These are phyloP conservation scores for Pica pica DNA, from an alignment of 2,113 vertebrate genomes.

Conservation along the genomic window DNA sequence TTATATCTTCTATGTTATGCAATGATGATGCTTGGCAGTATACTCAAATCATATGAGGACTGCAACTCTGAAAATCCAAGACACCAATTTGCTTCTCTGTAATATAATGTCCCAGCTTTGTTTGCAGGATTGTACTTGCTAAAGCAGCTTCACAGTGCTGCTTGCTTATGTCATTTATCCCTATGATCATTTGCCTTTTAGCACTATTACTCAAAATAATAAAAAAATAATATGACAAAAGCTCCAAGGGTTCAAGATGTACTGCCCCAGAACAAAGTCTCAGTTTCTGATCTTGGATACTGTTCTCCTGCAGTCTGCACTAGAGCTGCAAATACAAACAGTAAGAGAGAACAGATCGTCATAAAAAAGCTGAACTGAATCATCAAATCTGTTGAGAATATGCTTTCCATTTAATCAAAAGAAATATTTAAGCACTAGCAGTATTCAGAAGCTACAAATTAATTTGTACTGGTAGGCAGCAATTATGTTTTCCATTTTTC, in stretches of 20 bases:
- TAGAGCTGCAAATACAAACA: conserved; percentile 15
- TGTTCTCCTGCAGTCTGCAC: background rate
- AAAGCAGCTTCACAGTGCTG: background rate
- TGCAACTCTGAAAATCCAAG: background rate
- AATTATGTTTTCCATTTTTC: conserved; percentile 35
- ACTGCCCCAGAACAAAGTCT: background rate
- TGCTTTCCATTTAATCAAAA: conserved; percentile 40
- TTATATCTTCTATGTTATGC: background rate
- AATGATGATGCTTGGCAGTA: background rate
- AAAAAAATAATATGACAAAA: background rate
- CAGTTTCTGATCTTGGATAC: background rate
- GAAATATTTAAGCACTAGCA: conserved; percentile 43
- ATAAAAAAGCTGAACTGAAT: conserved; percentile 35
- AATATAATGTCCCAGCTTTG: background rate
- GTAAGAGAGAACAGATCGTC: background rate
- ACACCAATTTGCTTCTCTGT: background rate
- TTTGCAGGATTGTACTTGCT: background rate
- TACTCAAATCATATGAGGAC: background rate
- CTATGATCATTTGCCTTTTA: background rate
- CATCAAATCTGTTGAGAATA: conserved; percentile 50
- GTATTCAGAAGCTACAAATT: conserved; percentile 40
- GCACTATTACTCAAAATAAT: background rate
- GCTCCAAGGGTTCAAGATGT: background rate
- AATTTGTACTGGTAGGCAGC: conserved; percentile 24
- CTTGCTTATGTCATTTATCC: background rate